Base-by-base conservation (phyloP, 2,113 vertebrate species). In the Dipodomys spectabilis region DNA sequence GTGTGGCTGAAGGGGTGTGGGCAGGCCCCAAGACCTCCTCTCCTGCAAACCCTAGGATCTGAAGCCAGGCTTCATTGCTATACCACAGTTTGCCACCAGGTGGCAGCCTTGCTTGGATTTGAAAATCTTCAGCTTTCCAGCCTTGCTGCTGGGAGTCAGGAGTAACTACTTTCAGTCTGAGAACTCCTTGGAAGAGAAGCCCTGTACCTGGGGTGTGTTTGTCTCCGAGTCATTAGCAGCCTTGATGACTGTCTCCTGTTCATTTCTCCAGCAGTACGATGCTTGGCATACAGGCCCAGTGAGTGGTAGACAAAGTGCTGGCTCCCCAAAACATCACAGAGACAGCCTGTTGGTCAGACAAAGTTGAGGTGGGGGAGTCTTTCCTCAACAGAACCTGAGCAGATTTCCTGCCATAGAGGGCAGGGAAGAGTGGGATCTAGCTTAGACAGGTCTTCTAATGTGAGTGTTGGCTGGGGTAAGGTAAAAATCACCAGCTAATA, bases 1-100 rank as follows among this genome's bases (percentile, higher is more conserved):
- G n/a, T 32, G 6, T 67, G 15, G 78, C 28, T 12, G 13, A 28
- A 13, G 28, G 25, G 27, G 18, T 53, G 30, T 67, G 45, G 7
- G 35, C 32, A 20, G 32, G n/a, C 16, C 9, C 57, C 10, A 57
- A 18, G 53, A 57, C 53, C 53, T 57, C 12, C 8, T 62, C 18
- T 87, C 44, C 23, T 62, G 22, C 32, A 92, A 87, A 84, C 16
- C 35, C 1, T 1, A 1, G 25, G 35, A 2, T 19, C 27, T 9
- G 78, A 65, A 77, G 28, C n/a, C 23, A 60, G 44, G 35, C 1
- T 30, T 25, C 35, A 30, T 23, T 27, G 77, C 85, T 75, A 19
- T 11, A 87, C 35, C 22, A 4, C 15, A 85, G 6, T 2, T 8
- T 22, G 79, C 90, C 97, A 79, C 44, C n/a, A 95, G 96, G 71